Base-by-base conservation (phyloP, 2,888 invertebrate genomes). In the Limenitis camilla region DNA sequence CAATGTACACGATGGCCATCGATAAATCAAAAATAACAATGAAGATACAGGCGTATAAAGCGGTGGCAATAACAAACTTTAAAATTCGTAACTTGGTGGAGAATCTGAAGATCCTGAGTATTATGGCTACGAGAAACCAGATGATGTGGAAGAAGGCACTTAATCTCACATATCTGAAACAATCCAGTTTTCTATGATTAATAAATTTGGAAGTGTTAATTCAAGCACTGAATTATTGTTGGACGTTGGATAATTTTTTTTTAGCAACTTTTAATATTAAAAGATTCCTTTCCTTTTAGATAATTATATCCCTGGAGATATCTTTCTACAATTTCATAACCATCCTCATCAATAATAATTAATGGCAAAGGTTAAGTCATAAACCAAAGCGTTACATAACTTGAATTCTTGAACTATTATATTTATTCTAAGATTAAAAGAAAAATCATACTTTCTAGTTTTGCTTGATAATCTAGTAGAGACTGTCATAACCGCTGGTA, bases 1-100 rank as follows among this genome's bases (percentile, higher is more conserved):
- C 68, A 7, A 81, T 63, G 54, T 83, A 82, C 0, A 83, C 71
- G 0, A 80, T 67, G 0, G 71, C 84, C 81, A 85, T 81, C 0
- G 82, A 81, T 0, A 76, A 7, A 41, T 86, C 85, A 36, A 78
- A 83, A 11, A 68, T 40, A 1, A 71, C 51, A 1, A 81, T 62
- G 7, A 63, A 59, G 0, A 75, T 39, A 11, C 64, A 66, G 0
- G 50, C 35, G 49, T 68, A 75, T 45, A 74, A 73, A 46, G 74
- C 74, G 1, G 64, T 8, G 0, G 39, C 36, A 6, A 83, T 61
- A 0, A 66, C 19, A 0, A 63, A 29, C 42, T 73, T 76, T 6
- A 76, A 53, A 1, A 68, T 31, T 0, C 53, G 56, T 0, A 62
- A 10, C 19, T 59, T 60, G 0, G 50, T 52, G n/a, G 61, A 60